Evolutionary conservation across 2,888 invertebrate species (phyloP).

Genomic region (Eilema caniola): DNA sequence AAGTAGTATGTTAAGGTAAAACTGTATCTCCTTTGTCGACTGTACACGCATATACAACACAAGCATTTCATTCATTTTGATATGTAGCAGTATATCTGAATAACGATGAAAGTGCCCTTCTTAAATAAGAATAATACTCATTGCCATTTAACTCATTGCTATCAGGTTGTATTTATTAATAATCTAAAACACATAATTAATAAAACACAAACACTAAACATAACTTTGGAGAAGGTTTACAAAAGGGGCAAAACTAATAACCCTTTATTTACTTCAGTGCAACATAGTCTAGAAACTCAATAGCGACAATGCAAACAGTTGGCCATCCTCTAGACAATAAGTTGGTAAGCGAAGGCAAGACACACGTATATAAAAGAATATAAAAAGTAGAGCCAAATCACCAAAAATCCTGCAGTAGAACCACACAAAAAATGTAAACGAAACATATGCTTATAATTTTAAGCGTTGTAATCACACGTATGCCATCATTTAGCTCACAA

Average conservation of each 20-base stretch:
- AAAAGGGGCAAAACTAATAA: constrained; percentile 18
- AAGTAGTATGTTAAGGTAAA: too few relatives aligned
- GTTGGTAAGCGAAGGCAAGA: constrained; percentile 54
- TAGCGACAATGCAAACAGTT: constrained; percentile 65
- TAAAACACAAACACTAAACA: too few relatives aligned
- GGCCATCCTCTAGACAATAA: constrained; percentile 66
- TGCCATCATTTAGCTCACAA: neutral
- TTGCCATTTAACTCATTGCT: too few relatives aligned
- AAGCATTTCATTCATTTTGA: too few relatives aligned
- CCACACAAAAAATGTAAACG: neutral
- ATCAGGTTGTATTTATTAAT: too few relatives aligned
- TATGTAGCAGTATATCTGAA: too few relatives aligned
- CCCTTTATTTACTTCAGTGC: constrained; percentile 39
- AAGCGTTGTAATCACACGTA: neutral
- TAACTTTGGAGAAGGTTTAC: neutral
- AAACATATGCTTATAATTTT: neutral
- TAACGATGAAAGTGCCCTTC: too few relatives aligned
- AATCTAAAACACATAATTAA: too few relatives aligned
- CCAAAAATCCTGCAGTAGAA: neutral
- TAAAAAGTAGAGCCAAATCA: neutral
- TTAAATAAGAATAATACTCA: too few relatives aligned
- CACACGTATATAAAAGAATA: constrained; percentile 46
- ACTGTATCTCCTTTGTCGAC: too few relatives aligned
- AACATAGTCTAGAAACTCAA: constrained; percentile 60
- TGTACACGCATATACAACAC: too few relatives aligned